Percentiles rank a stretch among this genome's conserved stretches.
Evolutionary conservation across 92 coral and sea anemone genomes (phyloP).

Genomic region (Zoanthus sansibaricus): DNA sequence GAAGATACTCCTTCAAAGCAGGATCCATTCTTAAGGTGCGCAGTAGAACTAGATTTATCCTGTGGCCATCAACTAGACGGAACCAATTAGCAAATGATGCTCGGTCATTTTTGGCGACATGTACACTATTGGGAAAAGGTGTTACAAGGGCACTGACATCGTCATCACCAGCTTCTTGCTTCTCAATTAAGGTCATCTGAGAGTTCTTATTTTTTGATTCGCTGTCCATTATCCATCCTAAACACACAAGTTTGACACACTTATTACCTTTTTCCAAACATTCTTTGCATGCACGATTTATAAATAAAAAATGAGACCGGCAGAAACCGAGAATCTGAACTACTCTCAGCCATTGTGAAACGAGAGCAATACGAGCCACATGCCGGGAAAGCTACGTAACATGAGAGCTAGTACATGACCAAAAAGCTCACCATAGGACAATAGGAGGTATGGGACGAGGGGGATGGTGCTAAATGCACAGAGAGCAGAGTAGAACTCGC

Average conservation of each 20-base stretch:
- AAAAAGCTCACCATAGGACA: background rate
- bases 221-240: constrained; percentile 65
- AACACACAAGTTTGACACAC: constrained; percentile 60
- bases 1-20: constrained; percentile 50
- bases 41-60: constrained; percentile 63
- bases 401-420: too few relatives aligned
- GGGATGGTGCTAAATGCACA: constrained; percentile 17
- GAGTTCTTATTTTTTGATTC: constrained; percentile 65
- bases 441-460: constrained; percentile 7
- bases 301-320: constrained; percentile 46
- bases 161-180: constrained; percentile 27
- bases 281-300: constrained; percentile 56
- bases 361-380: constrained; percentile 7
- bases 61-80: constrained; percentile 60
- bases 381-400: too few relatives aligned
- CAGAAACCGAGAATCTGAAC: constrained; percentile 2
- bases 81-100: constrained; percentile 65
- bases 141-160: constrained; percentile 27
- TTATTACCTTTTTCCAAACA: constrained; percentile 39
- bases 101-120: constrained; percentile 63
- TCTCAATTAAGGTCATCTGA: constrained; percentile 49
- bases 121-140: constrained; percentile 64
- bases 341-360: background rate
- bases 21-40: constrained; percentile 66
- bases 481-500: constrained; percentile 31